Conservation (phyloP, 2,888 invertebrate species). For the Bugulina stolonifera region DNA sequence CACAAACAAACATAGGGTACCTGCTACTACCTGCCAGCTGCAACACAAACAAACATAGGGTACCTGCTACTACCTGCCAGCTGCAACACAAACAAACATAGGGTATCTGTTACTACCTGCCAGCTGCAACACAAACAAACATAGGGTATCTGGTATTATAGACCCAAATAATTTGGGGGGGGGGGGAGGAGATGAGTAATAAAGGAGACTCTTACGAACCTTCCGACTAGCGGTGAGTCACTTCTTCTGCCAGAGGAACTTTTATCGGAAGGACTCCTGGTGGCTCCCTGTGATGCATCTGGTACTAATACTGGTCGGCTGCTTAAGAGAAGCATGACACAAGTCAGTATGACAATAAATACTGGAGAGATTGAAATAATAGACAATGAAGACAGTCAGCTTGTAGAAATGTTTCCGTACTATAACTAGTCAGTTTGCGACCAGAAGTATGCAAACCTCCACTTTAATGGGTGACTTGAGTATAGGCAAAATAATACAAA, state of each 20-base stretch:
- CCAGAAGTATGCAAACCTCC: too few species aligned
- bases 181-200: too few species aligned
- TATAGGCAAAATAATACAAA: too few species aligned
- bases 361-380: too few species aligned
- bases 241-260: conserved; percentile 4
- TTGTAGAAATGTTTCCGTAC: too few species aligned
- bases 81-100: conserved; percentile 33
- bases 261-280: neutral
- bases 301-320: conserved; percentile 13
- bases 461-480: too few species aligned
- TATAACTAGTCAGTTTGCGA: too few species aligned
- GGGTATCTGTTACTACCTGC: conserved; percentile 62
- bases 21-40: neutral
- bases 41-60: neutral
- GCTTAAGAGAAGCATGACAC: too few species aligned
- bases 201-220: neutral
- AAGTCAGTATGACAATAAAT: too few species aligned
- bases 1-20: neutral
- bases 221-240: neutral
- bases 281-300: neutral
- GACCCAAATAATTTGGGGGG: neutral
- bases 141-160: neutral
- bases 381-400: too few species aligned
- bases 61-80: neutral
- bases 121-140: conserved; percentile 54